These are phyloP conservation scores for Pteria penguin DNA, from an alignment of 2,888 invertebrate genomes.

Conservation along the genomic window DNA sequence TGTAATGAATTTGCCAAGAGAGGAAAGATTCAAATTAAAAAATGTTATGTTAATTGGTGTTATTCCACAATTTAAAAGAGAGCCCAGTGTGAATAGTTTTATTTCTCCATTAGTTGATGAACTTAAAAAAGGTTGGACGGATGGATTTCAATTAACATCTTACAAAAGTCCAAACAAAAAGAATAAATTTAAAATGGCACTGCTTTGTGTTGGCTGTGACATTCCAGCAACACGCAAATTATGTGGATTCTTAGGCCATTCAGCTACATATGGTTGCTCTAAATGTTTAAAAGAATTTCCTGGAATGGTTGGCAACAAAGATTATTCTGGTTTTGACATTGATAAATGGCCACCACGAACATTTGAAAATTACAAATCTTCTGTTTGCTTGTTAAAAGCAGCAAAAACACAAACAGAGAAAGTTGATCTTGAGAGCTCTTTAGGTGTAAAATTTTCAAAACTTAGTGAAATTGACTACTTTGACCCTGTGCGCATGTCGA, in stretches of 20 bases:
- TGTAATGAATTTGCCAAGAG: slow-evolving; percentile 31
- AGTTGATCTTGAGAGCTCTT: slow-evolving; percentile 6
- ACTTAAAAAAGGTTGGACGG: slow-evolving; percentile 15
- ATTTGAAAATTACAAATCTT: not conserved
- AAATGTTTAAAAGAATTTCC: slow-evolving; percentile 29
- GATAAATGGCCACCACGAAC: slow-evolving; percentile 18
- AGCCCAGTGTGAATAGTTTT: slow-evolving; percentile 26
- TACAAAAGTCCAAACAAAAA: not conserved
- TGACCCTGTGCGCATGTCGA: slow-evolving; percentile 30
- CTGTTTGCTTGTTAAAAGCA: not conserved
- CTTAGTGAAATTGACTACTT: slow-evolving; percentile 30
- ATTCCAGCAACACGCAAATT: slow-evolving; percentile 29
- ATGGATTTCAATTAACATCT: slow-evolving; percentile 20
- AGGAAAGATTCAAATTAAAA: slow-evolving; percentile 20
- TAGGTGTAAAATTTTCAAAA: slow-evolving; percentile 1
- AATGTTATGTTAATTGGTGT: slow-evolving; percentile 28
- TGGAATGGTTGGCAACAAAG: slow-evolving; percentile 12
- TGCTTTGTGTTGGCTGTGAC: slow-evolving; percentile 29
- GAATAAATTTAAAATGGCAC: slow-evolving; percentile 16
- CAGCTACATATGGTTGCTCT: slow-evolving; percentile 23
- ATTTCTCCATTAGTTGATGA: slow-evolving; percentile 12
- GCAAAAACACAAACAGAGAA: slow-evolving; percentile 18
- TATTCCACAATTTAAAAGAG: slow-evolving; percentile 28
- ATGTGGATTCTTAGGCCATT: slow-evolving; percentile 29
- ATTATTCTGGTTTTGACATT: slow-evolving; percentile 29